phyloP scores from a whole-genome alignment of 2,797 vertebrate species.

The Aselliscus stoliczkanus region DNA sequence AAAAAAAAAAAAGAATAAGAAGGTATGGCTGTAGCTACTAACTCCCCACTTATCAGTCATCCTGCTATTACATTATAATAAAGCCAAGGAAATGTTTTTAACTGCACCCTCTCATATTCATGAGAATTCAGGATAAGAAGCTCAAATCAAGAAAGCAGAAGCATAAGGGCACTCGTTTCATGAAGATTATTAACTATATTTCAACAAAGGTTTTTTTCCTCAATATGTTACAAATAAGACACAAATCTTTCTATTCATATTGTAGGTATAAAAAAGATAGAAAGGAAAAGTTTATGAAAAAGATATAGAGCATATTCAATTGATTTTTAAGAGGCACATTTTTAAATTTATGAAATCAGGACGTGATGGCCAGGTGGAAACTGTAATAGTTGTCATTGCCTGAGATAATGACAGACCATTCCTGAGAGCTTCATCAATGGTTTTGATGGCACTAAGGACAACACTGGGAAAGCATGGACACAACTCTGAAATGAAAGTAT shows the following conservation, averaged over 20 bases:
- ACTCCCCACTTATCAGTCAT: neutral
- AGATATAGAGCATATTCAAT: neutral
- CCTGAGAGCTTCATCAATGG: neutral
- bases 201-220: neutral
- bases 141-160: constrained; percentile 2
- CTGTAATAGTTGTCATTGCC: neutral
- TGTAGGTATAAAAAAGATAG: neutral
- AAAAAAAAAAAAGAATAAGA: neutral
- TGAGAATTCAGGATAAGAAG: neutral
- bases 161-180: neutral
- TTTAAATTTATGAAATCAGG: neutral
- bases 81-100: constrained; percentile 5
- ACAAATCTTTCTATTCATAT: neutral
- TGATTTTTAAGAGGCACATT: constrained; percentile 1
- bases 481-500: neutral
- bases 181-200: neutral
- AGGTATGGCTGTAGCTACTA: neutral
- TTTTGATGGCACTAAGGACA: neutral
- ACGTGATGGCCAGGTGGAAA: neutral
- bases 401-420: neutral
- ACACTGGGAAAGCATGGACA: neutral
- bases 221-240: neutral
- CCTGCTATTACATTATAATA: neutral
- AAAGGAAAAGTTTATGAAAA: constrained; percentile 16
- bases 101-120: neutral